A percentile compares a stretch with the other conserved stretches of the same genome.
These are phyloP conservation scores for Equus przewalskii DNA, from an alignment of 2,113 vertebrate species.

Conservation along the genomic window DNA sequence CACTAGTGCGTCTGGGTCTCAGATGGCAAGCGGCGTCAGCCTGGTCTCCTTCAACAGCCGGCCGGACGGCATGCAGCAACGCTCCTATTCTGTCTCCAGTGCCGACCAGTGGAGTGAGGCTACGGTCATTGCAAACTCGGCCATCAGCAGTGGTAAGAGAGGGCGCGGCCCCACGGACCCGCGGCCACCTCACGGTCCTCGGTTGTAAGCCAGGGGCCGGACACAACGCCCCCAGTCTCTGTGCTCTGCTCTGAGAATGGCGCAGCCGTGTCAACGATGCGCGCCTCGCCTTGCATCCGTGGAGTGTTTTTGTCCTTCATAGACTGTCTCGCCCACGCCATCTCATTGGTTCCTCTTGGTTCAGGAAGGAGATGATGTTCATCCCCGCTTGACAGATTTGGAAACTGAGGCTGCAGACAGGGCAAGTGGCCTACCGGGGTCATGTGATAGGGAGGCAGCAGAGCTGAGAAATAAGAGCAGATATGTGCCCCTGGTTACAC, in stretches of 20 bases:
- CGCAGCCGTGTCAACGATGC: fast-evolving
- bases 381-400: background rate
- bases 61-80: conserved; percentile 96
- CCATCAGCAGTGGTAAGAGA: conserved; percentile 96
- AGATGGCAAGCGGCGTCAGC: conserved; percentile 96
- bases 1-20: conserved; percentile 94
- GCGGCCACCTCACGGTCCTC: background rate
- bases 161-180: conserved; percentile 35
- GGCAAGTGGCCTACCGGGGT: background rate
- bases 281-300: fast-evolving
- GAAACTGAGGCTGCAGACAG: background rate
- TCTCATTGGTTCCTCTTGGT: background rate
- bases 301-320: background rate
- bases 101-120: conserved; percentile 99
- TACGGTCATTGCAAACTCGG: conserved; percentile 97
- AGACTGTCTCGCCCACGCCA: fast-evolving
- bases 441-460: fast-evolving
- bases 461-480: background rate
- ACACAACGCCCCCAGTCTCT: fast-evolving
- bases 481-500: fast-evolving
- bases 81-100: conserved; percentile 98
- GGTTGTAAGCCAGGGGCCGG: background rate
- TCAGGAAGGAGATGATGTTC: background rate
- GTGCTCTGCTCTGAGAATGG: fast-evolving
- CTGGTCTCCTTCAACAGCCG: conserved; percentile 96